phyloP scores from a whole-genome alignment of 1,140 invertebrate species.

The Euwallacea fornicatus region DNA sequence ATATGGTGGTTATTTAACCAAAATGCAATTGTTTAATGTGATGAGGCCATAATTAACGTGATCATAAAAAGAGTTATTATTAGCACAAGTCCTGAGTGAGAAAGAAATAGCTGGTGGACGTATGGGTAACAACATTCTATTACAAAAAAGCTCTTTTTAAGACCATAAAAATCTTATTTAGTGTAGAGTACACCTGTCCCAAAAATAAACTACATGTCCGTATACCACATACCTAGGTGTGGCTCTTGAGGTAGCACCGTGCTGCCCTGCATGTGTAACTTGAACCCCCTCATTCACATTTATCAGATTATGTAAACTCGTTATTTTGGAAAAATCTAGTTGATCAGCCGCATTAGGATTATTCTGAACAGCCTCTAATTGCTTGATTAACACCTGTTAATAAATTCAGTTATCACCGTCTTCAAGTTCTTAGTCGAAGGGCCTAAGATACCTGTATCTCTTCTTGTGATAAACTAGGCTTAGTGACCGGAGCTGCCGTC shows the following conservation, averaged over 20 bases:
- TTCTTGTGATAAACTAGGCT: conserved; percentile 36
- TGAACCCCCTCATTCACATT: conserved; percentile 43
- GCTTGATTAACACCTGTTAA: conserved; percentile 42
- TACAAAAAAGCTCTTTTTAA: too few relatives aligned
- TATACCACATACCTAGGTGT: conserved; percentile 26
- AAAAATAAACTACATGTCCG: background rate
- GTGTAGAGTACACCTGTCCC: background rate
- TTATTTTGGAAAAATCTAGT: conserved; percentile 47
- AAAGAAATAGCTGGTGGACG: background rate
- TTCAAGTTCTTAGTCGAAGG: background rate
- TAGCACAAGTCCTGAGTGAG: background rate
- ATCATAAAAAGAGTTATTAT: too few relatives aligned
- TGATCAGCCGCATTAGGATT: conserved; percentile 45
- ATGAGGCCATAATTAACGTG: too few relatives aligned
- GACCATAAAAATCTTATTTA: background rate
- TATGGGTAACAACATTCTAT: background rate
- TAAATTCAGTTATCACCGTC: background rate
- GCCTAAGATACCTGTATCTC: conserved; percentile 26
- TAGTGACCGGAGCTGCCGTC: conserved; percentile 39
- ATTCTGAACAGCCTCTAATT: conserved; percentile 49
- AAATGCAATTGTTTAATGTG: too few relatives aligned
- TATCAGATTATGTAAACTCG: conserved; percentile 46
- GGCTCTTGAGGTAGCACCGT: conserved; percentile 38
- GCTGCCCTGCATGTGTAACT: conserved; percentile 45
- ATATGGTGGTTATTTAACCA: too few relatives aligned